Base-by-base conservation (phyloP, 2,888 invertebrate genomes). In the Pachydiplax longipennis region DNA sequence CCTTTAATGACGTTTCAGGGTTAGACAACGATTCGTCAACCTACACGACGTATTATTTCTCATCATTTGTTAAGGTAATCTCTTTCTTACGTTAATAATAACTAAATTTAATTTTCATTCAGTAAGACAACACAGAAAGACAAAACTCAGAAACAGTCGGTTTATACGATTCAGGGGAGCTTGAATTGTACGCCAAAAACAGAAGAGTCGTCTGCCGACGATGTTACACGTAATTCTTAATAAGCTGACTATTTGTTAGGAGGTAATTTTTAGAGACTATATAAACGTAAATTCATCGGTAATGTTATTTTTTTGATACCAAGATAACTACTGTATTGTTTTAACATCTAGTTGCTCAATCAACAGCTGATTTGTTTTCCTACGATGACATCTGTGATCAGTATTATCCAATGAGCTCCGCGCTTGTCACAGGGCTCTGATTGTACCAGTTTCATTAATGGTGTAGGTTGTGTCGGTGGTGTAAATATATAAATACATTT, bases 281-380 rank as follows among this genome's bases (percentile, higher is more conserved):
- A 35, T n/a, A 18, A n/a, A 12, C 6, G 22, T 31, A 31, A 73
- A 37, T 5, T 65, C 10, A 61, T 40, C 37, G 6, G 5, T 18
- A 40, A 83, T 40, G 15, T 13, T 61, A 37, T 61, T n/a, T n/a
- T 87, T 37, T 22, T 87, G 37, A 61, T 37, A 15, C 22, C 2
- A 6, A 44, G 22, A n/a, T 6, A 37, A n/a, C 87, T 6, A 35
- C 37, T 37, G 61, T 18, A n/a, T 35, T 37, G 37, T 87, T 37
- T 37, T 65, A 37, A 31, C 40, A 61, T 61, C 37, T 61, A 13
- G 22, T 87, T 87, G 37, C 37, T 58, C 37, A 61, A 87, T 87
- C 87, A 87, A 87, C 87, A 87, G 87, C 87, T 87, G 87, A 87
- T 87, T 87, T 87, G 87, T 87, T 87, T 87, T 87, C 65, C 87